Base-by-base conservation (phyloP, 2,888 invertebrate species). In the Aplocera efformata region DNA sequence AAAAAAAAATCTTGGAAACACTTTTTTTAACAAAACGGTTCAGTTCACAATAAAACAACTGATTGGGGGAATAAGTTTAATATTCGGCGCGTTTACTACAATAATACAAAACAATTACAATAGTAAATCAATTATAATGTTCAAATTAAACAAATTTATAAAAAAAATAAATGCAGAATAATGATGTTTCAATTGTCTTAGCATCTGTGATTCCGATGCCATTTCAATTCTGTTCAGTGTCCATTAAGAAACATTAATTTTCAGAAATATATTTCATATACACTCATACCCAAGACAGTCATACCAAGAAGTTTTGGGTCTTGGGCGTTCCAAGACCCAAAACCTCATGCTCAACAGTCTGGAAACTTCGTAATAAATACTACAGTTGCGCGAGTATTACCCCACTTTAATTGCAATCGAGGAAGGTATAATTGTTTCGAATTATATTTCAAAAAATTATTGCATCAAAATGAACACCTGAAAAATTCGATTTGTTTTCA, bases 151-250 rank as follows among this genome's bases (percentile, higher is more conserved):
- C 24, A 42, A 32, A 30, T 39, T 27, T 34, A 44, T 35, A 45
- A 45, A 45, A 45, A 45, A 45, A 45, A 45, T 45, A 45, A 45
- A 45, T 45, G 45, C 45, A 36, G 29, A 32, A 29, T 30, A 29
- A 25, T 22, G 26, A 6, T 17, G 28, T 36, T 28, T 32, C 7
- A 36, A 17, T 36, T 32, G 32, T 28, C 20, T 20, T 10, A 26
- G 10, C n/a, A 11, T 30, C 36, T 40, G 45, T 45, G 45, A 45
- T 45, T 41, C 27, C 32, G 35, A 45, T 30, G 36, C 40, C 45
- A 21, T 36, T 13, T 10, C 7, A 1, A 13, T 11, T 25, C 21
- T 6, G 6, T 3, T 24, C 3, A 22, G 13, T 21, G 24, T 27
- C 21, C 21, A 24, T 11, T 13, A 10, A 7, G 6, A 30, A 21